phyloP scores from a whole-genome alignment of 2,888 invertebrate genomes.

The Heliconius cydno region DNA sequence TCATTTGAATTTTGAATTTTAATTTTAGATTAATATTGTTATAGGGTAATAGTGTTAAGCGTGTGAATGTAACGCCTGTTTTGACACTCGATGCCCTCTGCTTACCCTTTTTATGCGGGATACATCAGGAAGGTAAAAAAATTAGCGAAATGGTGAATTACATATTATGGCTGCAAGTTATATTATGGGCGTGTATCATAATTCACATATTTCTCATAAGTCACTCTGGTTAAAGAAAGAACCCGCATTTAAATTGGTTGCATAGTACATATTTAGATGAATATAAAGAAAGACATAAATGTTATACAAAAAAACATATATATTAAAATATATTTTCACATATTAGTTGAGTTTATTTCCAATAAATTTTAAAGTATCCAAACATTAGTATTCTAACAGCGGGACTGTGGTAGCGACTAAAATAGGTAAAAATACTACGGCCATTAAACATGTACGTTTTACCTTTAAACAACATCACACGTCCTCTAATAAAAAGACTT shows the following conservation, averaged over 20 bases:
- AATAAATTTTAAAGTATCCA: neutral
- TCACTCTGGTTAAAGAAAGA: neutral
- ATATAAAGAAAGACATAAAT: neutral
- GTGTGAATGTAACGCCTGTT: too few species aligned
- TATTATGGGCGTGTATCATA: too few species aligned
- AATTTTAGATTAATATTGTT: neutral
- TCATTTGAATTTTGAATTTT: neutral
- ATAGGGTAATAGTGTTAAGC: neutral
- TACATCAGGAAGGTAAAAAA: too few species aligned
- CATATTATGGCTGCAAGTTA: too few species aligned
- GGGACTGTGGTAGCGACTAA: neutral
- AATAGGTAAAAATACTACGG: conserved; percentile 20
- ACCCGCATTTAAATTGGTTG: neutral
- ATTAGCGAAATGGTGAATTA: too few species aligned
- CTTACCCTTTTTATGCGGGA: too few species aligned
- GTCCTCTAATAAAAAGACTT: conserved; percentile 17
- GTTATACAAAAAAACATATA: neutral
- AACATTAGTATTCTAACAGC: conserved; percentile 6
- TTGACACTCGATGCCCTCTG: too few species aligned
- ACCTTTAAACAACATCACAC: conserved; percentile 17
- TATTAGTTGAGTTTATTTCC: neutral
- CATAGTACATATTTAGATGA: neutral
- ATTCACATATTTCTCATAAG: too few species aligned
- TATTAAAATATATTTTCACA: neutral
- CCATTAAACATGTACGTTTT: conserved; percentile 11